Base-by-base conservation (phyloP, 2,888 invertebrate species). In the Aphodius sticticus region DNA sequence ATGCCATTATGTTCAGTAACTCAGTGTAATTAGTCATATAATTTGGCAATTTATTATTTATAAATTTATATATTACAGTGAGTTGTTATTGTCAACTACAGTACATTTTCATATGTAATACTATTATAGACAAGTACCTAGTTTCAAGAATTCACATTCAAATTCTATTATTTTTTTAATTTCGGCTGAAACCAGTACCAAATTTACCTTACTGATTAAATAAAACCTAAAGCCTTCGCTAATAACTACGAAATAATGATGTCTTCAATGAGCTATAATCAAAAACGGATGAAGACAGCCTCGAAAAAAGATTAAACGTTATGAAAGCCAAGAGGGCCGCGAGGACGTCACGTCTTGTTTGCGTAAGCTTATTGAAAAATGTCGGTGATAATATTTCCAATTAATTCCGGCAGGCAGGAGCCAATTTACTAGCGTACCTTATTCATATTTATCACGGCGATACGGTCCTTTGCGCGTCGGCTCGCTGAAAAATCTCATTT, bases 391-490 rank as follows among this genome's bases (percentile, higher is more conserved):
- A 74, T 74, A 74, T 74, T 74, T 74, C 74, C 74, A 74, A 74
- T 74, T 74, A 74, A 74, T 74, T 74, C 35, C n/a, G 74, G 35
- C n/a, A 53, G 76, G 70, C 38, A 69, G 69, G 74, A 71, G 77
- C 77, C 76, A 77, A 79, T 79, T 79, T 79, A 79, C 77, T 77
- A 71, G 79, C 74, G 69, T 77, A 69, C 69, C 77, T 79, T 77
- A 79, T 77, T 79, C 77, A 79, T 79, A 79, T 79, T 79, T 79
- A 77, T 78, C 72, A 77, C 79, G 77, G 79, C 69, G 77, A 38
- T 16, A 72, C 26, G 26, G 26, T 26, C 26, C 26, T 26, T 16
- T 74, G n/a, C 53, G 71, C 16, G 38, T 16, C 69, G 16, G 70
- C 69, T 26, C 38, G 78, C 75, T 75, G 72, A 77, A 74, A 77